Percentiles rank a stretch among this genome's conserved stretches.
Conservation (phyloP, 53 echinoderm and acorn worm genomes). For the Paracentrotus lividus region DNA sequence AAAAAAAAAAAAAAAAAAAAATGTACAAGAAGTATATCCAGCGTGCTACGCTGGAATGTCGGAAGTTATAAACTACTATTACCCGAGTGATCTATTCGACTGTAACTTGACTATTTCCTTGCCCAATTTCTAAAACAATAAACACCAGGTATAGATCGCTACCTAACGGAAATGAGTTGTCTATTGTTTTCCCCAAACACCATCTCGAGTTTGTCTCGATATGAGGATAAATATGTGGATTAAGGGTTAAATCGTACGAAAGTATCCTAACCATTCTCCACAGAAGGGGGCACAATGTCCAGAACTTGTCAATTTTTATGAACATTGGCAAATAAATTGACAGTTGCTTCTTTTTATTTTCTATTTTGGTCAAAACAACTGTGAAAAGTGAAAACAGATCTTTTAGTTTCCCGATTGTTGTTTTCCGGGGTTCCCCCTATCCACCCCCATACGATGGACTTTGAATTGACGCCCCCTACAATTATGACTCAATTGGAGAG, state of each 20-base stretch:
- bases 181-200: background rate
- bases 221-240: background rate
- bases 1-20: too few species aligned
- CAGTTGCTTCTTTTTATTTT: background rate
- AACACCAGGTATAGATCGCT: slow-evolving; percentile 19
- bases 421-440: background rate
- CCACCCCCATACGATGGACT: background rate
- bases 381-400: background rate
- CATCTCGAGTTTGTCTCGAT: background rate
- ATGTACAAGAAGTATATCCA: too few species aligned
- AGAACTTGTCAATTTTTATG: background rate
- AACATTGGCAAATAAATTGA: background rate
- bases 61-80: slow-evolving; percentile 21
- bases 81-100: background rate
- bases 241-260: background rate
- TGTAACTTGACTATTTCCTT: slow-evolving; percentile 41
- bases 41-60: background rate
- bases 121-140: slow-evolving; percentile 39
- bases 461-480: slow-evolving; percentile 22
- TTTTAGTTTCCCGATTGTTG: background rate
- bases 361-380: background rate
- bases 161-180: slow-evolving; percentile 1
- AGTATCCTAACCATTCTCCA: background rate
- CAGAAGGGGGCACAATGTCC: background rate
- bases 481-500: slow-evolving; percentile 35